Evolutionary conservation across 2,797 vertebrate species (phyloP).

Genomic region (Monodelphis domestica): DNA sequence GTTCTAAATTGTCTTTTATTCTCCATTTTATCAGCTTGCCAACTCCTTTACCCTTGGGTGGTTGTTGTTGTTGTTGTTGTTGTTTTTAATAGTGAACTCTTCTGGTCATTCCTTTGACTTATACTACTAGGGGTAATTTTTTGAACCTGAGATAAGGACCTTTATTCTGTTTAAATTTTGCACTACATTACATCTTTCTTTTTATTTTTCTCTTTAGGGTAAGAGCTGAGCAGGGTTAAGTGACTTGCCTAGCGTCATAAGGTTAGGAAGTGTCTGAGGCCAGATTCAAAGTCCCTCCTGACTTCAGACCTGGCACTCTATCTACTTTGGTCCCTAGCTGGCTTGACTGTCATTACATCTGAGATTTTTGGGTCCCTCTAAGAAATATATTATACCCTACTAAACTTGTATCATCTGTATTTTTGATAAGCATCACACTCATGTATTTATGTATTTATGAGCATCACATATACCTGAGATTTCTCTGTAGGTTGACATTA

Average conservation of each 20-base stretch:
- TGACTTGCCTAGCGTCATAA: no score
- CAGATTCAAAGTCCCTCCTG: no score
- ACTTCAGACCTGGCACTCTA: no score
- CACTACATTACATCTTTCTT: no score
- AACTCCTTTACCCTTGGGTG: not conserved
- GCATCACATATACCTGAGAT: not conserved
- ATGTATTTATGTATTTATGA: not conserved
- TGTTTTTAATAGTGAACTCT: no score
- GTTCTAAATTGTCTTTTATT: not conserved
- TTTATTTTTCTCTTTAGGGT: no score
- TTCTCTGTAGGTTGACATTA: not conserved
- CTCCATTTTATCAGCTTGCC: not conserved
- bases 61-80: no score
- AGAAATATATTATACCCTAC: not conserved
- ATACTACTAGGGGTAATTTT: not conserved
- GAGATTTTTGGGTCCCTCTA: not conserved
- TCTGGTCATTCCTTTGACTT: not conserved
- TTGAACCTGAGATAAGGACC: not conserved
- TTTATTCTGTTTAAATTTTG: not conserved
- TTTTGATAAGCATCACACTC: not conserved
- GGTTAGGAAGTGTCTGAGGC: no score
- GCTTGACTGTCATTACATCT: not conserved
- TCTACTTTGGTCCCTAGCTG: no score
- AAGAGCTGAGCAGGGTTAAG: no score
- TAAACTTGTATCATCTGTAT: not conserved